phyloP scores from a whole-genome alignment of 2,797 vertebrate species.

The Pterois miles region DNA sequence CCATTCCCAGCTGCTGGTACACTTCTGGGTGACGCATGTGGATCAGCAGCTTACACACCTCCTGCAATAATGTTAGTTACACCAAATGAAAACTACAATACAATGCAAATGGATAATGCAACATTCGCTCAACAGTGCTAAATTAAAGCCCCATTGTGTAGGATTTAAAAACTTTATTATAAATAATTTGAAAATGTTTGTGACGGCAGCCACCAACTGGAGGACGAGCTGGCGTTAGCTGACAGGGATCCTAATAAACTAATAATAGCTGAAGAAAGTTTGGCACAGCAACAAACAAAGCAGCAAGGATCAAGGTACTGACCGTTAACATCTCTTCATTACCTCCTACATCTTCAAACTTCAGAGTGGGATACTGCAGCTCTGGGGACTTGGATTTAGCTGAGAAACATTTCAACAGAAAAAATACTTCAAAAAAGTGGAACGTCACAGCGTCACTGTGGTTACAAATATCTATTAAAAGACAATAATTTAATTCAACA shows the following conservation, averaged over 20 bases:
- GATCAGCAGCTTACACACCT: slow-evolving; percentile 93
- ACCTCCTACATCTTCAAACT: slow-evolving; percentile 93
- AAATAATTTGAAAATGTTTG: too few relatives aligned
- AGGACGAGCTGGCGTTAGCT: too few relatives aligned
- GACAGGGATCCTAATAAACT: too few relatives aligned
- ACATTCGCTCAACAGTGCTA: not conserved
- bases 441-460: not conserved
- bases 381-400: slow-evolving; percentile 80
- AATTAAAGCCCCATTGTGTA: not conserved
- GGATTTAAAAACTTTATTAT: not conserved
- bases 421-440: not conserved
- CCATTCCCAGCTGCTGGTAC: slow-evolving; percentile 91
- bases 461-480: not conserved
- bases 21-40: slow-evolving; percentile 95
- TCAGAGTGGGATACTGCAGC: slow-evolving; percentile 85
- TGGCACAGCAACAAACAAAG: too few relatives aligned
- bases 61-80: slow-evolving; percentile 74
- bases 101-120: not conserved
- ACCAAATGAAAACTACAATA: not conserved
- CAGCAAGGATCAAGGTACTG: not conserved
- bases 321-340: slow-evolving; percentile 91
- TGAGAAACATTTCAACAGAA: slow-evolving; percentile 50
- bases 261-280: not conserved
- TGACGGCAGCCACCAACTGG: too few relatives aligned
- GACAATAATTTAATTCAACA: not conserved